These are phyloP conservation scores for Nyctibius grandis DNA, from an alignment of 2,797 vertebrate species.

Conservation along the genomic window DNA sequence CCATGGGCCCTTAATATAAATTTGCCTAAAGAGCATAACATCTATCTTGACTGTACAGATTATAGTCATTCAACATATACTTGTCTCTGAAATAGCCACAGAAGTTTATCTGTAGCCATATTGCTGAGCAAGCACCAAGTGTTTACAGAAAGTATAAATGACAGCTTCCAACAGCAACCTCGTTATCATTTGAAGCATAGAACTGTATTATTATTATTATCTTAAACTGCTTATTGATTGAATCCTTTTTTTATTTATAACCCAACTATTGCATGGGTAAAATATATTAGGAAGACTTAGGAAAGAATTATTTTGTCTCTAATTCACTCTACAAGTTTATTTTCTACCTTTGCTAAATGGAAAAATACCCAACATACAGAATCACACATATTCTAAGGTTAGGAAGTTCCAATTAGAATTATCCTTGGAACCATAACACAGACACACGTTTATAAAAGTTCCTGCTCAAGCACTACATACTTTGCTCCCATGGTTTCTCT, in stretches of 20 bases:
- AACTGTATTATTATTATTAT: background rate
- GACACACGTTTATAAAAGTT: background rate
- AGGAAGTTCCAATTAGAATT: background rate
- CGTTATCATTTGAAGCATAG: background rate
- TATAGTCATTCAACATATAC: background rate
- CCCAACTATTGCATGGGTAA: background rate
- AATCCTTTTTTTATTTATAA: background rate
- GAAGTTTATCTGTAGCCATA: background rate
- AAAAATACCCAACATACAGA: background rate
- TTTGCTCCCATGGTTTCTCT: background rate
- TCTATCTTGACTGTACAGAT: background rate
- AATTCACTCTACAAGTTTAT: background rate
- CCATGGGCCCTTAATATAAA: accelerated
- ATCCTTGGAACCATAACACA: background rate
- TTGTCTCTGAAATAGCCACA: background rate
- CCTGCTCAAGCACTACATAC: background rate
- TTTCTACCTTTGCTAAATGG: background rate
- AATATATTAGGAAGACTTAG: background rate
- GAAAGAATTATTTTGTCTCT: background rate
- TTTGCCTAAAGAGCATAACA: background rate
- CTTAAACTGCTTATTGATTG: background rate
- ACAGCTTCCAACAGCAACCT: background rate
- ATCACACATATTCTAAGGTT: too few relatives aligned
- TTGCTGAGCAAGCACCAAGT: background rate
- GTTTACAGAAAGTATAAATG: background rate